A percentile compares a stretch with the other conserved stretches of the same genome.
Conservation (phyloP, 1,140 invertebrate species). For the Magallana angulata region DNA sequence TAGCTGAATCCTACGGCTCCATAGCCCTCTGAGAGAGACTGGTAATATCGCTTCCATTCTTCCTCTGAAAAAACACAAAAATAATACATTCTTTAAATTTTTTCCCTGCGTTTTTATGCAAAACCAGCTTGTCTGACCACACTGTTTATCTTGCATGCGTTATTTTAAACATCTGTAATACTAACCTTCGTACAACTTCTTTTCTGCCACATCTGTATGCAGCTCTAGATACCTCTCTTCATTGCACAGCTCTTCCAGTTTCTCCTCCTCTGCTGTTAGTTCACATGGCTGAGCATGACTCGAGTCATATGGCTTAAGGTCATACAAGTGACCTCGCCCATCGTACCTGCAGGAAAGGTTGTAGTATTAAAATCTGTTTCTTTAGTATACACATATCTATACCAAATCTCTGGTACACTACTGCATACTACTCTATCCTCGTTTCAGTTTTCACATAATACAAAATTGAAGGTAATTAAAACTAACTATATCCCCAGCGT, state of each 20-base stretch:
- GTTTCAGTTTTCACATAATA: no score
- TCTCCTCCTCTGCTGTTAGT: constrained; percentile 82
- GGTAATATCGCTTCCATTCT: constrained; percentile 91
- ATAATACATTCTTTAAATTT: no score
- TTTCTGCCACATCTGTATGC: constrained; percentile 84
- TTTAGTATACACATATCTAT: neutral
- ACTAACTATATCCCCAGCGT: no score
- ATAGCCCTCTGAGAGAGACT: constrained; percentile 86
- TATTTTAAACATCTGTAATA: constrained; percentile 17
- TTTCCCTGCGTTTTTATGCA: no score
- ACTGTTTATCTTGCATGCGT: neutral
- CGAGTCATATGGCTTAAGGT: constrained; percentile 75
- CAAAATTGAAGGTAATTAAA: no score
- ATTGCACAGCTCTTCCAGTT: constrained; percentile 76
- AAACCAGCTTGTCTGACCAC: no score
- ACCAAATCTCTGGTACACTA: no score
- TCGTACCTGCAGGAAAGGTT: constrained; percentile 89
- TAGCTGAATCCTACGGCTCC: constrained; percentile 91
- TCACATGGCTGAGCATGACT: constrained; percentile 83
- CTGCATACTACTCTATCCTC: no score
- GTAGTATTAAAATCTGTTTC: neutral
- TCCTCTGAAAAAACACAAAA: constrained; percentile 85
- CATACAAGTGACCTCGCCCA: constrained; percentile 84
- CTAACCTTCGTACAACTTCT: constrained; percentile 76
- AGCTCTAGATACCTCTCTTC: constrained; percentile 84